A percentile compares a stretch with the other conserved stretches of the same genome.
Conservation (phyloP, 1,140 invertebrate species). For the Camponotus floridanus region DNA sequence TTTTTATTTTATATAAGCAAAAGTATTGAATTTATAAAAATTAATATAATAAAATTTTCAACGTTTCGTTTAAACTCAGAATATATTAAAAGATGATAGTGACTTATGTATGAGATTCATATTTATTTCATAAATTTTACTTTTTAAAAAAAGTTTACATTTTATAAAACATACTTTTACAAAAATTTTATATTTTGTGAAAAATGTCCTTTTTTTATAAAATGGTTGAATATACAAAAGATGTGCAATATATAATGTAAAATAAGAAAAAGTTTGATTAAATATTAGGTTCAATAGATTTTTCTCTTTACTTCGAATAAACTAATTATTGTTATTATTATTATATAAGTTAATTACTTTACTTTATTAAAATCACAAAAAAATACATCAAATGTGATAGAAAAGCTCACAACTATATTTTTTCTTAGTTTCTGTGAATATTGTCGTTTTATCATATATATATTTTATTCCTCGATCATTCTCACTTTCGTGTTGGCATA, state of each 20-base stretch:
- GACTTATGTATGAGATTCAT: too few species aligned
- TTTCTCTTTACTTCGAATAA: background rate
- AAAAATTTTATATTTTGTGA: too few species aligned
- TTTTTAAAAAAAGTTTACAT: too few species aligned
- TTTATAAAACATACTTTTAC: too few species aligned
- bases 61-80: too few species aligned
- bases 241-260: background rate
- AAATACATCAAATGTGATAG: background rate
- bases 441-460: conserved; percentile 38
- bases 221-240: too few species aligned
- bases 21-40: background rate
- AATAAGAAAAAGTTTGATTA: too few species aligned
- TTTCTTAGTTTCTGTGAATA: background rate
- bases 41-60: too few species aligned
- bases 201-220: too few species aligned
- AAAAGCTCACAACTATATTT: background rate
- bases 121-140: too few species aligned
- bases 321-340: background rate
- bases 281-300: background rate
- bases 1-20: background rate
- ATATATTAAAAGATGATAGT: too few species aligned
- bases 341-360: background rate
- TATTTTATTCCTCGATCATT: conserved; percentile 36
- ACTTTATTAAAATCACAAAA: background rate
- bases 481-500: conserved; percentile 27